Percentiles rank a stretch among this genome's conserved stretches.
phyloP scores from a whole-genome alignment of 2,113 vertebrate genomes.

The Proterorhinus semilunaris region DNA sequence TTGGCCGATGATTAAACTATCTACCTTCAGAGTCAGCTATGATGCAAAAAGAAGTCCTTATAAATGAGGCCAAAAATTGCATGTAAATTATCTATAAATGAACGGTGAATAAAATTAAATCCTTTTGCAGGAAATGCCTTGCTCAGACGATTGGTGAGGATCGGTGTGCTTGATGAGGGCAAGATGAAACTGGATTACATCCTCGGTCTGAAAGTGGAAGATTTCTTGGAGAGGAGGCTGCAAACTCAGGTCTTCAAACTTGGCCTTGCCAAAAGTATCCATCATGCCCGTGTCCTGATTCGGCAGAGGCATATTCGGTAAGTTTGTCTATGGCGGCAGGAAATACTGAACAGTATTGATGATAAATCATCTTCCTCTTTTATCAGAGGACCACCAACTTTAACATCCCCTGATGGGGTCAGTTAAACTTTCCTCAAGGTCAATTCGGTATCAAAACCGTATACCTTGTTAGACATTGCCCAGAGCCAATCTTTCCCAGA shows the following conservation, averaged over 20 bases:
- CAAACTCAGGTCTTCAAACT: constrained; percentile 95
- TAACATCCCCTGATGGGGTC: constrained; percentile 60
- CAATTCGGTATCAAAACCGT: constrained; percentile 89
- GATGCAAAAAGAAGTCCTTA: constrained; percentile 78
- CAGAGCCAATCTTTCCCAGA: constrained; percentile 70
- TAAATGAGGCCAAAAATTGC: constrained; percentile 69
- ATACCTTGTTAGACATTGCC: constrained; percentile 85
- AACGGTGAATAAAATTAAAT: not conserved
- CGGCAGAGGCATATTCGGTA: constrained; percentile 94
- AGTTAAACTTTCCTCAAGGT: constrained; percentile 80
- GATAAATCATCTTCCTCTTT: constrained; percentile 65
- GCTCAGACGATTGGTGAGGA: constrained; percentile 87
- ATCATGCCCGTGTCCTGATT: constrained; percentile 91
- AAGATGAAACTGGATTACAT: constrained; percentile 98
- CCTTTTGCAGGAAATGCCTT: constrained; percentile 83
- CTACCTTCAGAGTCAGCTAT: constrained; percentile 59
- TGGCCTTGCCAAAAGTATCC: constrained; percentile 90
- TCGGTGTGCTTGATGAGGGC: constrained; percentile 89
- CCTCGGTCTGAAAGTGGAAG: constrained; percentile 90
- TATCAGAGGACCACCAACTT: constrained; percentile 65
- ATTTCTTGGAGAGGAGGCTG: constrained; percentile 89
- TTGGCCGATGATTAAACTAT: constrained; percentile 70
- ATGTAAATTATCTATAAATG: not conserved
- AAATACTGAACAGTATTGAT: constrained; percentile 18
- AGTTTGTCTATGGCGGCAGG: not conserved